These are phyloP conservation scores for Zhengitettix transpicula DNA, from an alignment of 2,888 invertebrate species.

Conservation along the genomic window DNA sequence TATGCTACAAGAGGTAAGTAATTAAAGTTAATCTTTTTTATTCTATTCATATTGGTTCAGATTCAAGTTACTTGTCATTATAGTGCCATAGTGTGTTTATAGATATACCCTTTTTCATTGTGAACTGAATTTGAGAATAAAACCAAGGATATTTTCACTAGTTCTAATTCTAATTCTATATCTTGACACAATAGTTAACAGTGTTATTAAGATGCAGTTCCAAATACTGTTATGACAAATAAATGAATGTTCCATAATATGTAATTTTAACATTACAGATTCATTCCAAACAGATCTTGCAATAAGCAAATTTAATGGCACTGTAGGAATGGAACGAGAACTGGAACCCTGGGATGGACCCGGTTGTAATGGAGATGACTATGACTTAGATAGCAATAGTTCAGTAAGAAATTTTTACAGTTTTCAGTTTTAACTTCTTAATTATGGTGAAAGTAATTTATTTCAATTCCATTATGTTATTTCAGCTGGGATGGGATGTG, in stretches of 20 bases:
- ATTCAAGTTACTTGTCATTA: no score
- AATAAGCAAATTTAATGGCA: slow-evolving; percentile 77
- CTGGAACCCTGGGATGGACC: slow-evolving; percentile 78
- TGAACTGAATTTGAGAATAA: no score
- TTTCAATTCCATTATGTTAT: neutral
- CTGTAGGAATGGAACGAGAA: slow-evolving; percentile 49
- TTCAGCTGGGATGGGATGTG: slow-evolving; percentile 59
- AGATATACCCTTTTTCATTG: no score
- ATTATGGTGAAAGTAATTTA: neutral
- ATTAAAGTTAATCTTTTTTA: no score
- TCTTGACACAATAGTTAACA: neutral
- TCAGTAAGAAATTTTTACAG: slow-evolving; percentile 26
- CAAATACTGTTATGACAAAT: no score
- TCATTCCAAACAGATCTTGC: slow-evolving; percentile 78
- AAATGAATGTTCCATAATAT: neutral
- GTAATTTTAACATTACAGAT: slow-evolving; percentile 17
- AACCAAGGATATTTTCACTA: no score
- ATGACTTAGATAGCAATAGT: slow-evolving; percentile 38
- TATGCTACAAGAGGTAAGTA: slow-evolving; percentile 61
- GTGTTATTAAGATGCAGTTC: no score
- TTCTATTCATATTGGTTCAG: no score
- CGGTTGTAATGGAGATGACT: slow-evolving; percentile 37
- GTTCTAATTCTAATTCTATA: neutral
- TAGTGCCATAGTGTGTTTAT: no score
- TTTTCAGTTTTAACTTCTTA: neutral